Evolutionary conservation across 1,140 invertebrate species (phyloP), one percentile per base, ranked within the genome.

Genomic region (Acromyrmex heyeri): DNA sequence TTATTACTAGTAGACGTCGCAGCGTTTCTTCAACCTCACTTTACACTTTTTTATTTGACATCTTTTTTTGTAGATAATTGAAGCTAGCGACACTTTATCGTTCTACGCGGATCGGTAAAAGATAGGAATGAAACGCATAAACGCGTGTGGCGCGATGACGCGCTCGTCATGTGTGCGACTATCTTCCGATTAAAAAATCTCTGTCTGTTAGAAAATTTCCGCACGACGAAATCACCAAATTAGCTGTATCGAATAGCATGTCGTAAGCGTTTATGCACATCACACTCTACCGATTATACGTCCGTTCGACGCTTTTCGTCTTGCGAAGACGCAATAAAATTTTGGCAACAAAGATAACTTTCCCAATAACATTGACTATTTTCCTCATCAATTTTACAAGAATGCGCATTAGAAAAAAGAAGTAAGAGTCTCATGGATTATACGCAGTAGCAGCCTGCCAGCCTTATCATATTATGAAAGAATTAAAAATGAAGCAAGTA

Each of bases 41-140:
- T 79, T 82, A 59, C 78, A 82, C 53, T 82, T 82, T 82, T 59
- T 82, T 27, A 82, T 82, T 82, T 1, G 30, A 44, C 12, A 48
- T 7, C 4, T 27, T 81, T 81, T 67, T 38, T 57, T 70, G 10
- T 70, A 81, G 34, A 81, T 38, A 72, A 44, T 72, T 57, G 0
- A 57, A 44, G 12, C 6, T 81, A 59, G 16, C 30, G 14, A 16
- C n/a, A 4, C 30, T 44, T 57, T 10, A 18, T 6, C 24, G 14
- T 69, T 57, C 10, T 81, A 81, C 27, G 18, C 10, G 38, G 14
- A 21, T 27, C 16, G n/a, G 10, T 67, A 10, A 44, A 67, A 72
- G 5, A 59, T 72, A 34, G 65, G 70, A 79, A 48, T 27, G 7
- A 82, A 72, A 59, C 6, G 10, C 10, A 12, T 4, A 81, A 70